A percentile compares a stretch with the other conserved stretches of the same genome.
phyloP scores from a whole-genome alignment of 2,113 vertebrate genomes.

The Sterrhoptilus dennistouni region DNA sequence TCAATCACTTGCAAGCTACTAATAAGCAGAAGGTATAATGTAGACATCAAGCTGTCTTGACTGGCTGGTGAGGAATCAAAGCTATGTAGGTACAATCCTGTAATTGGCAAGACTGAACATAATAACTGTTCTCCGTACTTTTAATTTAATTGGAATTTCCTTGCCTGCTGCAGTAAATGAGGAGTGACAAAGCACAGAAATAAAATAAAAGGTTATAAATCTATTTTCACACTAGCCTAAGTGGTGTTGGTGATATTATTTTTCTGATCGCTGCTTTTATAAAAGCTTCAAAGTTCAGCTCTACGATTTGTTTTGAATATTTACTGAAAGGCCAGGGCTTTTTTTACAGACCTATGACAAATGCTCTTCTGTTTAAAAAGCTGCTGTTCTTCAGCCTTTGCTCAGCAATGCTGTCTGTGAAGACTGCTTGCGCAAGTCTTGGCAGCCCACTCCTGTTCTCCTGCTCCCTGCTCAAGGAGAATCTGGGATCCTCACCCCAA shows the following conservation, averaged over 20 bases:
- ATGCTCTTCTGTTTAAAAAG: not conserved
- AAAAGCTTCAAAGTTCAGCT: conserved; percentile 48
- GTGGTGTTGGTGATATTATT: conserved; percentile 25
- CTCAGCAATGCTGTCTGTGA: not conserved
- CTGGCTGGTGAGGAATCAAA: conserved; percentile 61
- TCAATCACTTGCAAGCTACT: conserved; percentile 52
- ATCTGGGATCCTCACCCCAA: not conserved
- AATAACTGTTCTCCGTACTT: conserved; percentile 63
- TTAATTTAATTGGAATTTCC: conserved; percentile 69
- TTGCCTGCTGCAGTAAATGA: conserved; percentile 60
- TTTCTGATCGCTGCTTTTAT: conserved; percentile 10
- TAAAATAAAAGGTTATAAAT: conserved; percentile 58
- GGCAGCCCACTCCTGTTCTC: not conserved
- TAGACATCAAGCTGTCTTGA: conserved; percentile 70
- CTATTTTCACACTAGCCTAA: conserved; percentile 34
- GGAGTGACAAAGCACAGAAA: conserved; percentile 54
- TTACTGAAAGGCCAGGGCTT: not conserved
- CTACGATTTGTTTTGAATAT: conserved; percentile 52
- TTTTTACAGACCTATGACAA: not conserved
- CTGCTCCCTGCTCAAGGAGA: not conserved
- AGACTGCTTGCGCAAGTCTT: not conserved
- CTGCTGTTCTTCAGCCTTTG: not conserved
- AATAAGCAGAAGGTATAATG: conserved; percentile 61
- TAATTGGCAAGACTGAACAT: conserved; percentile 65
- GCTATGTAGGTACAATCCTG: conserved; percentile 38